Base-by-base conservation (phyloP, 2,797 vertebrate genomes). In the Xenops minutus region DNA sequence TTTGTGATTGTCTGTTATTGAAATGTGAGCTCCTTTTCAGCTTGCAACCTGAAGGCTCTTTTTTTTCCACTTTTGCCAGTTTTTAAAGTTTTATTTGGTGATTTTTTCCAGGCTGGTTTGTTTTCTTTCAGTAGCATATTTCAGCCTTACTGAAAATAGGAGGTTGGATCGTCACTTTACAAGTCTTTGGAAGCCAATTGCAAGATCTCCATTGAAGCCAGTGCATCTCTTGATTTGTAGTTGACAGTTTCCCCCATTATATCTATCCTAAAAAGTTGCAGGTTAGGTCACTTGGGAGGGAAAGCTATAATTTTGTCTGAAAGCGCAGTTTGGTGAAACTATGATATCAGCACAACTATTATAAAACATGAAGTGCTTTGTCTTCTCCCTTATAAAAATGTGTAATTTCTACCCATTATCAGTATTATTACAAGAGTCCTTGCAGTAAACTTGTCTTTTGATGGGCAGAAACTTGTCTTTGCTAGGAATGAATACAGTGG, bases 361-460 rank as follows among this genome's bases (percentile, higher is more conserved):
- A 83, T 74, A 92, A 95, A 97, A 92, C 93, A 86, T 81, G 71
- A 91, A 96, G 78, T 66, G 73, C 84, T 93, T 93, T 96, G 95
- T 96, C 88, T 93, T 96, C 85, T 90, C 46, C 62, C 79, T 74
- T 96, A 88, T 80, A 94, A 96, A 67, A 96, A 95, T 89, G 85
- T 89, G 88, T 95, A 92, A 96, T 97, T 97, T 97, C 81, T 80
- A 81, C 82, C 86, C 69, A 96, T 97, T 97, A 95, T 94, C 89
- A 83, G 85, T 58, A 87, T 94, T 94, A 91, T 90, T 97, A 86
- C 78, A 74, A 68, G 68, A 93, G 82, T 87, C 79, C 81, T 85
- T 90, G 93, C 72, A 91, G 81, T 94, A 83, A 96, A 95, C 73
- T 93, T 95, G 84, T 77, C 83, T 94, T 92, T 72, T 94, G 95